phyloP scores from a whole-genome alignment of 2,113 vertebrate species.

The Drymodes brunneopygia region DNA sequence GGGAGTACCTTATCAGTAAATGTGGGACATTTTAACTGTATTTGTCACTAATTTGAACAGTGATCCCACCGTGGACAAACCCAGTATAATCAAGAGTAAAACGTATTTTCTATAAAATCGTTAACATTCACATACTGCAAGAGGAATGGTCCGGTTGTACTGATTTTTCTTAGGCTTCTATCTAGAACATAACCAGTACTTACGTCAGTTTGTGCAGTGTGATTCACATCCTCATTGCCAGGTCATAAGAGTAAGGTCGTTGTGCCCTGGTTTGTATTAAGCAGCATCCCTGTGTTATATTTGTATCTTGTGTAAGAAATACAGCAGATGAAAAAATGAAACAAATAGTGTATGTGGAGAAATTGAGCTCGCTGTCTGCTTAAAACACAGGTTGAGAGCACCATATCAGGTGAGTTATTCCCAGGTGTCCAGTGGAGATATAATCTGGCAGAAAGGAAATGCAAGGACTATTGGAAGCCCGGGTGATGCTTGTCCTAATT shows the following conservation, averaged over 20 bases:
- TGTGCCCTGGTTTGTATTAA: neutral
- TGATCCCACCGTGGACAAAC: neutral
- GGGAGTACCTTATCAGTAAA: neutral
- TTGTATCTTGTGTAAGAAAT: neutral
- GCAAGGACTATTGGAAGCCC: neutral
- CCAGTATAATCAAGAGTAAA: neutral
- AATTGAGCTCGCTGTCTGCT: neutral
- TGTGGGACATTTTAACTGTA: neutral
- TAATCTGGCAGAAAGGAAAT: neutral
- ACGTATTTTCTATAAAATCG: neutral
- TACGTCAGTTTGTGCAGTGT: neutral
- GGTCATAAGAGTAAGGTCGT: neutral
- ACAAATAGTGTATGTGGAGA: accelerated
- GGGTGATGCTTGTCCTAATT: neutral
- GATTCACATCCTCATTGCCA: neutral
- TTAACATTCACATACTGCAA: neutral
- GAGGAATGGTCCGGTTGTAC: neutral
- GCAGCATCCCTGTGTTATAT: neutral
- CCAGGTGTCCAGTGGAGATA: neutral
- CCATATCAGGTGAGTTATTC: neutral
- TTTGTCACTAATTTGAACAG: neutral
- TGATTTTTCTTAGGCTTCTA: neutral
- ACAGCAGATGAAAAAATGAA: neutral
- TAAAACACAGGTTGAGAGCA: neutral
- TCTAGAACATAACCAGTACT: neutral